phyloP scores from a whole-genome alignment of 2,888 invertebrate genomes.

The Thymelicus sylvestris region DNA sequence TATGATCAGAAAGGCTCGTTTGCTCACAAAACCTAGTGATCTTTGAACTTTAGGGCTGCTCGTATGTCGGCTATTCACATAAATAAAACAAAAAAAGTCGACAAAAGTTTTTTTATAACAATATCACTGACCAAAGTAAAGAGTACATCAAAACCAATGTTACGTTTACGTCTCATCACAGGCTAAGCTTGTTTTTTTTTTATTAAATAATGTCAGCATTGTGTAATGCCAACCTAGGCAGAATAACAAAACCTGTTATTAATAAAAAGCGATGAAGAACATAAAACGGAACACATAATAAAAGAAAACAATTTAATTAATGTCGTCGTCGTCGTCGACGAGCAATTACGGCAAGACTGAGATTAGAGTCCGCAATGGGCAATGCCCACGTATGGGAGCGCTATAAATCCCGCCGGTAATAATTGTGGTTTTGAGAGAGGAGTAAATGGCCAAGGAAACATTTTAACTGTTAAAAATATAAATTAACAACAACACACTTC shows the following conservation, averaged over 20 bases:
- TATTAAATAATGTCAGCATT: too few species aligned
- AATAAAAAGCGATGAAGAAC: not conserved
- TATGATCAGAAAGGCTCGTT: too few species aligned
- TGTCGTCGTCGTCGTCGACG: conserved; percentile 42
- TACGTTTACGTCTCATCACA: too few species aligned
- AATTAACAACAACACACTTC: not conserved
- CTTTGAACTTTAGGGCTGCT: too few species aligned
- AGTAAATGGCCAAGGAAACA: conserved; percentile 29
- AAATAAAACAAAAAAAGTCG: too few species aligned
- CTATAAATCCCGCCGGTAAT: conserved; percentile 34
- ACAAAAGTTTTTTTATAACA: too few species aligned
- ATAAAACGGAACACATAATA: conserved; percentile 55
- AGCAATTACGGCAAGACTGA: conserved; percentile 35
- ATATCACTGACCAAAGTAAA: too few species aligned
- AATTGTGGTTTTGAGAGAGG: conserved; percentile 37
- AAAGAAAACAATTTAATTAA: conserved; percentile 65
- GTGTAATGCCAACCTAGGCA: too few species aligned
- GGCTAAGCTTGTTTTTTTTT: too few species aligned
- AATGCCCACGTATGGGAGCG: conserved; percentile 32
- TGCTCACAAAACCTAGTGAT: too few species aligned
- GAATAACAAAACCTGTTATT: not conserved
- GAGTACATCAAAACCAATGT: too few species aligned
- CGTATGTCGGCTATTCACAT: too few species aligned
- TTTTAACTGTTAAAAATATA: conserved; percentile 22
- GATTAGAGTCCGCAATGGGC: conserved; percentile 31